Conservation (phyloP, 2,113 vertebrate species). For the Pristiophorus japonicus region DNA sequence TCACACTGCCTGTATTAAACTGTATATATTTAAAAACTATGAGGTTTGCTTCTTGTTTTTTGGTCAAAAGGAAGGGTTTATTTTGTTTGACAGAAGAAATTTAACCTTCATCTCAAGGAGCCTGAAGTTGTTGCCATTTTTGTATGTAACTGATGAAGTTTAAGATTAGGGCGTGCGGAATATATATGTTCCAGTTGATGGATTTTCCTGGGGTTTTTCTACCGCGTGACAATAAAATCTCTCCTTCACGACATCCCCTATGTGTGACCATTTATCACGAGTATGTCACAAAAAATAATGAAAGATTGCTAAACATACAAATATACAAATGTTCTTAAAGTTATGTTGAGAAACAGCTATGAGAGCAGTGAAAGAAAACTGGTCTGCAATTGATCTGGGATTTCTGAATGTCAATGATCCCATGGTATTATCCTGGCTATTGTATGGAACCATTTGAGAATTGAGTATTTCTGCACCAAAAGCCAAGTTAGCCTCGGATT, state of each 20-base stretch:
- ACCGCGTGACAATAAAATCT: not conserved
- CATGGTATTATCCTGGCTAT: not conserved
- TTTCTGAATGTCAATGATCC: not conserved
- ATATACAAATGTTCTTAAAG: no score
- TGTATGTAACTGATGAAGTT: not conserved
- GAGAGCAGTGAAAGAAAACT: not conserved
- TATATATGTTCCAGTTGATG: not conserved
- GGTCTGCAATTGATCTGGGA: not conserved
- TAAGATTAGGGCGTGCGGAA: not conserved
- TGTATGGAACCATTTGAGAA: not conserved
- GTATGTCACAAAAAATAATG: not conserved
- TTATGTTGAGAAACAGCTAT: no score
- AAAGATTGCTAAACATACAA: no score
- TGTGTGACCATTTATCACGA: not conserved
- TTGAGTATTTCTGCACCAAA: not conserved
- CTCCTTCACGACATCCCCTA: not conserved
- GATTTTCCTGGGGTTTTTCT: not conserved
- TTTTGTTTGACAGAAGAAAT: not conserved
- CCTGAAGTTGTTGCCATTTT: not conserved
- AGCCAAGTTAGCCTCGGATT: not conserved
- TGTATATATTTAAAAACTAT: not conserved
- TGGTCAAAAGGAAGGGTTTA: not conserved
- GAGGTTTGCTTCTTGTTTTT: not conserved
- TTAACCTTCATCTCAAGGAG: not conserved
- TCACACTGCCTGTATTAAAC: not conserved